Evolutionary conservation across 1,140 invertebrate species (phyloP).

Genomic region (Zaprionus gabonicus): DNA sequence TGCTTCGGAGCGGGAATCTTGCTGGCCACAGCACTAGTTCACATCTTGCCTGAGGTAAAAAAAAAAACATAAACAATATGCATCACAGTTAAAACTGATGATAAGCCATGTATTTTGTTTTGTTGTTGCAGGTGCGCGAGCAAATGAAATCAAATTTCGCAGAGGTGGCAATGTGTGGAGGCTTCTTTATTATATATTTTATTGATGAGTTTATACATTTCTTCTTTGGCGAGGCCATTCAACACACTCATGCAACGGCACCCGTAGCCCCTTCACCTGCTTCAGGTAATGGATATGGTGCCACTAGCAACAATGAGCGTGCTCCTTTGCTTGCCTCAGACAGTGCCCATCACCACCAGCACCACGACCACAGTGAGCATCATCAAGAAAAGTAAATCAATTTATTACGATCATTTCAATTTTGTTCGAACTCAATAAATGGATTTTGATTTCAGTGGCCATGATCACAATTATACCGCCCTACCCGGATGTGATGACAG

Average conservation of each 20-base stretch:
- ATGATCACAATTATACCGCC: constrained; percentile 22
- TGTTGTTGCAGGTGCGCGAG: constrained; percentile 78
- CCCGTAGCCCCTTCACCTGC: not conserved
- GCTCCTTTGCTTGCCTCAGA: constrained; percentile 53
- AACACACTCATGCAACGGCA: constrained; percentile 61
- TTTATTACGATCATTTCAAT: constrained; percentile 7
- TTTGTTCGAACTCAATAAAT: constrained; percentile 9
- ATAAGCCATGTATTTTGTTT: constrained; percentile 4
- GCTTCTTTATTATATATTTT: constrained; percentile 92
- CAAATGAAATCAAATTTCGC: constrained; percentile 86
- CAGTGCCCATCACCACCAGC: constrained; percentile 25
- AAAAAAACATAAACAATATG: constrained; percentile 24
- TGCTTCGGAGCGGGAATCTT: constrained; percentile 95
- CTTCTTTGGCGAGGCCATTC: constrained; percentile 85
- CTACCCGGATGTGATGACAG: constrained; percentile 60
- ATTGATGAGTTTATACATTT: constrained; percentile 91
- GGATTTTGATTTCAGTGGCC: constrained; percentile 21
- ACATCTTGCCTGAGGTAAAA: constrained; percentile 92
- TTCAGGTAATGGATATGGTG: not conserved
- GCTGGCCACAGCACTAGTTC: constrained; percentile 91
- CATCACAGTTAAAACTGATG: constrained; percentile 1
- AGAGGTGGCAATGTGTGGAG: constrained; percentile 90
- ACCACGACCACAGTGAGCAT: constrained; percentile 19
- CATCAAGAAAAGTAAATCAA: constrained; percentile 44
- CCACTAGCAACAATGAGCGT: constrained; percentile 30